These are phyloP conservation scores for Poecilia gillii DNA, from an alignment of 2,797 vertebrate species.

Conservation along the genomic window DNA sequence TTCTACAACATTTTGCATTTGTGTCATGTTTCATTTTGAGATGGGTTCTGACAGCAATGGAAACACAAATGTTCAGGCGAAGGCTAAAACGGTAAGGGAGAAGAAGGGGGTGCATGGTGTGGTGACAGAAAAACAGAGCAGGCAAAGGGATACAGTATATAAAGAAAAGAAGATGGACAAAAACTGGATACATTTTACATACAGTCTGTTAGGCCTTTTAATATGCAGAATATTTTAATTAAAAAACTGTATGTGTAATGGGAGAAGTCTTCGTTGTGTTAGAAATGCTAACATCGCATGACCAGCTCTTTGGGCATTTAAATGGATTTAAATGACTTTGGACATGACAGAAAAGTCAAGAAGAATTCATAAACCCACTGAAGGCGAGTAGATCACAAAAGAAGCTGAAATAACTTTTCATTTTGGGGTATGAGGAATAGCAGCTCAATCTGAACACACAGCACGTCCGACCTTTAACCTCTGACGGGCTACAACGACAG, in stretches of 20 bases:
- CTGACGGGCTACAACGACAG: not conserved
- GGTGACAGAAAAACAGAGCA: conserved; percentile 23
- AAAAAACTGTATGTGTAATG: not conserved
- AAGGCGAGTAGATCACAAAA: not conserved
- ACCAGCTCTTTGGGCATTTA: no score
- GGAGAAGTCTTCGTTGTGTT: not conserved
- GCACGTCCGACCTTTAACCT: not conserved
- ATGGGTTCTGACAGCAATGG: conserved; percentile 43
- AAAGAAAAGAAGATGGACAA: conserved; percentile 31
- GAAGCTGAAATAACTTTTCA: not conserved
- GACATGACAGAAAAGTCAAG: not conserved
- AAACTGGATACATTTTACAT: conserved; percentile 9
- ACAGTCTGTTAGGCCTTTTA: conserved; percentile 9
- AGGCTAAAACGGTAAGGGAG: conserved; percentile 24
- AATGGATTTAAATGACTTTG: not conserved
- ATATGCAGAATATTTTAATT: conserved; percentile 17
- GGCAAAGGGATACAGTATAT: conserved; percentile 9
- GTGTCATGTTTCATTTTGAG: conserved; percentile 40
- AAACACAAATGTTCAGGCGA: conserved; percentile 34
- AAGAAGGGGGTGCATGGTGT: conserved; percentile 3
- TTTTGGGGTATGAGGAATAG: not conserved
- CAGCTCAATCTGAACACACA: not conserved
- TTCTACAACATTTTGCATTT: conserved; percentile 45
- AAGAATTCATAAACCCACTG: not conserved
- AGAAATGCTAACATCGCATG: conserved; percentile 3